A percentile compares a stretch with the other conserved stretches of the same genome.
Conservation (phyloP, 2,113 vertebrate species). For the Malurus melanocephalus region DNA sequence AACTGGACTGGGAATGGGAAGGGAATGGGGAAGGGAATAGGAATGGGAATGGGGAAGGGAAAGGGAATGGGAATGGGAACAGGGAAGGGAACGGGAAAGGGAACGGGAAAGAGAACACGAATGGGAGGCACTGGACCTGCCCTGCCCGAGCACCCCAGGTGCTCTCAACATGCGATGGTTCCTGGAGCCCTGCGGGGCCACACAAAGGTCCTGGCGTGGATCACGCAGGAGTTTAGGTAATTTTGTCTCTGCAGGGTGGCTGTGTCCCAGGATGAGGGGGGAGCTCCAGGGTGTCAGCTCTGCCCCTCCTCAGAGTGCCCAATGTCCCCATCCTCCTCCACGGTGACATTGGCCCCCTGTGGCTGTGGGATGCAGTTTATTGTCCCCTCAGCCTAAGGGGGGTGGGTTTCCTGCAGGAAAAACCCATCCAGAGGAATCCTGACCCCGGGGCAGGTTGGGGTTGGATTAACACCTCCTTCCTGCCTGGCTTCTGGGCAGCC, state of each 20-base stretch:
- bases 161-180: rapidly evolving
- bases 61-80: background rate
- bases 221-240: rapidly evolving
- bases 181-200: background rate
- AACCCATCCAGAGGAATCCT: background rate
- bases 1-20: background rate
- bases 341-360: rapidly evolving
- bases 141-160: background rate
- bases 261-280: background rate
- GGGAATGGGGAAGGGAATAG: background rate
- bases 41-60: background rate
- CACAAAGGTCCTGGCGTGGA: rapidly evolving
- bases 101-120: background rate
- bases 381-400: background rate
- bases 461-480: background rate
- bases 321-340: rapidly evolving
- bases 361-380: background rate
- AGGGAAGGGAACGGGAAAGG: background rate
- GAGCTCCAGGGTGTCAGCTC: background rate
- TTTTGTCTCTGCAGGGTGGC: background rate
- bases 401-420: background rate
- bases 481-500: background rate
- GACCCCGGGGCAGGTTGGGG: background rate
- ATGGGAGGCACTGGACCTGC: background rate
- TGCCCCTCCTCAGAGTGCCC: background rate